Evolutionary conservation across 2,113 vertebrate genomes (phyloP), one percentile per base, ranked within the genome.

Genomic region (Aspiorhynchus laticeps): DNA sequence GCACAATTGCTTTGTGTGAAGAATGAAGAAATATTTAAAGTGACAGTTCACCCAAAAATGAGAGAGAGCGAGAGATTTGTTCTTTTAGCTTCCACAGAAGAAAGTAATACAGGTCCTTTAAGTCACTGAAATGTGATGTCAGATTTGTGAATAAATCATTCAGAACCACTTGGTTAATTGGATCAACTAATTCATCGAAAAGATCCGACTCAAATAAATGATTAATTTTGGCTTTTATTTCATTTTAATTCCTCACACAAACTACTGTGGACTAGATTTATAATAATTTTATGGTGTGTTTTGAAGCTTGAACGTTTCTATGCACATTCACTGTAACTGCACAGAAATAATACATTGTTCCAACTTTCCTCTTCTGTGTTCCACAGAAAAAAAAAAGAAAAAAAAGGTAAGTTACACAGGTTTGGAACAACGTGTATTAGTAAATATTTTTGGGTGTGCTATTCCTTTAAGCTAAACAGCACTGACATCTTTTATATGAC

Each of bases 401-500:
- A n/a, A n/a, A n/a, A n/a, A n/a, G n/a, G n/a, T n/a, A n/a, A n/a
- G n/a, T n/a, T n/a, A n/a, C n/a, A n/a, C n/a, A 15, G 26, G 28
- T 67, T 67, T 67, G 26, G 61, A 65, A 28, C 61, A 12, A 65
- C 2, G 9, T 43, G 46, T 43, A 43, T 10, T 10, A 43, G 41
- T 43, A 43, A 8, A 43, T 43, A 43, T 43, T 43, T 38, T 38
- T 38, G 48, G 31, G 41, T 14, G 43, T 15, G 12, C 33, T 63
- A 28, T 33, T 36, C n/a, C 43, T 59, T 79, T 79, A 36, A 14
- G 53, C 31, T 14, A 61, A 80, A 80, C 53, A 38, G 17, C 53
- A 46, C 17, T 76, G 24, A 46, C 41, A 61, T 61, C 17, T 76
- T 76, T 65, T 38, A 33, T 38, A 51, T 86, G 41, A 86, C 79